Conservation (phyloP, 2,113 vertebrate species). For the Colistium nudipinnis region DNA sequence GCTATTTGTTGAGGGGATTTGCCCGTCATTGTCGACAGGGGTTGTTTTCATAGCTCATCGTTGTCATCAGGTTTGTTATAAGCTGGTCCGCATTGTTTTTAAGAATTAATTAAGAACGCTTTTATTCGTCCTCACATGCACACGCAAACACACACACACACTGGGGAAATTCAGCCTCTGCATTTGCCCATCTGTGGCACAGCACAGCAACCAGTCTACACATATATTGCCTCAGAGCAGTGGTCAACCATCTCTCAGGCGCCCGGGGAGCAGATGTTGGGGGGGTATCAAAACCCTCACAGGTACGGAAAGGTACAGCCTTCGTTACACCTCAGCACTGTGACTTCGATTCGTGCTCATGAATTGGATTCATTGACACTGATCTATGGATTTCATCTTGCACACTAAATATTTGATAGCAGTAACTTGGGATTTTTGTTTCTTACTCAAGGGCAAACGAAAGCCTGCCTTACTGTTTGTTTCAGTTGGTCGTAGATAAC, state of each 20-base stretch:
- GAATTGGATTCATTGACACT: constrained; percentile 33
- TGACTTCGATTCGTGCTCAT: constrained; percentile 14
- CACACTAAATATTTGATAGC: constrained; percentile 57
- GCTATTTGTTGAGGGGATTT: constrained; percentile 23
- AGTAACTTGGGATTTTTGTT: constrained; percentile 37
- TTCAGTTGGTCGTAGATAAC: constrained; percentile 70
- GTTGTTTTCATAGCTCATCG: constrained; percentile 23
- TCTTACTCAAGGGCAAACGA: constrained; percentile 52
- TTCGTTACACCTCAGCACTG: neutral
- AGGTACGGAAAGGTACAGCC: neutral
- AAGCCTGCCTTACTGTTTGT: constrained; percentile 62
- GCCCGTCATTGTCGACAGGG: constrained; percentile 14
- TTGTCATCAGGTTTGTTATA: constrained; percentile 39
- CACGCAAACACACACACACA: too few relatives aligned
- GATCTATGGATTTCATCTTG: constrained; percentile 53
- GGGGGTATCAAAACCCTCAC: too few relatives aligned
- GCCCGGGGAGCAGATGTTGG: too few relatives aligned
- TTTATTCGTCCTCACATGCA: too few relatives aligned
- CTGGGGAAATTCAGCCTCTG: too few relatives aligned
- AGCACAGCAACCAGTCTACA: too few relatives aligned
- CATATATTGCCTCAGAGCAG: too few relatives aligned
- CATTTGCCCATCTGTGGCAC: too few relatives aligned
- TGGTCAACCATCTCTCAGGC: too few relatives aligned
- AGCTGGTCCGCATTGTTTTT: neutral
- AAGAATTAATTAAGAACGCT: too few relatives aligned